Percentiles rank a stretch among this genome's conserved stretches.
phyloP scores from a whole-genome alignment of 2,797 vertebrate genomes.

The Hyperoplus immaculatus region DNA sequence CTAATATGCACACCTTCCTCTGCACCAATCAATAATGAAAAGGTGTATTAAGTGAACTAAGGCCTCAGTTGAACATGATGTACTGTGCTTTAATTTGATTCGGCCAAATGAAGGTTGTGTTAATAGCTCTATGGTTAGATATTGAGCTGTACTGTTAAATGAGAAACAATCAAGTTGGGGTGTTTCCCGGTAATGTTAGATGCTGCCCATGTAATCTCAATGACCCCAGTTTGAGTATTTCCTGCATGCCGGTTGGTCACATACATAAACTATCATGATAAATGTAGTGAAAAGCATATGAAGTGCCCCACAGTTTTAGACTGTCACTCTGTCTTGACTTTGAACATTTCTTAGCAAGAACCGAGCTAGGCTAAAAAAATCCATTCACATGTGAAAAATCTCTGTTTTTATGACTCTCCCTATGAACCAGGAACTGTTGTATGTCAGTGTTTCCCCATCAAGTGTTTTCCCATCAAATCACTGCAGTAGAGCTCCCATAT shows the following conservation, averaged over 20 bases:
- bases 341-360: background rate
- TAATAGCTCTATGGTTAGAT: constrained; percentile 3
- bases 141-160: background rate
- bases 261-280: too few relatives aligned
- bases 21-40: background rate
- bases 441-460: background rate
- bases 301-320: background rate
- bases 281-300: background rate
- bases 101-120: background rate
- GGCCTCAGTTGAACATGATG: background rate
- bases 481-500: background rate
- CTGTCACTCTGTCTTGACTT: background rate
- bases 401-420: constrained; percentile 7
- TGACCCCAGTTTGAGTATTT: too few relatives aligned
- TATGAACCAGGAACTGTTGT: background rate
- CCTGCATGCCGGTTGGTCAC: too few relatives aligned
- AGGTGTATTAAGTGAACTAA: background rate
- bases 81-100: background rate
- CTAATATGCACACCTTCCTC: background rate
- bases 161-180: background rate
- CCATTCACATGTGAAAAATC: background rate
- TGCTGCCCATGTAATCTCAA: too few relatives aligned
- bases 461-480: constrained; percentile 19
- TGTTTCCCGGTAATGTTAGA: too few relatives aligned
- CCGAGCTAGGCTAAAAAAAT: background rate